Conservation (phyloP, 2,797 vertebrate species). For the Emydoidea blandingii region DNA sequence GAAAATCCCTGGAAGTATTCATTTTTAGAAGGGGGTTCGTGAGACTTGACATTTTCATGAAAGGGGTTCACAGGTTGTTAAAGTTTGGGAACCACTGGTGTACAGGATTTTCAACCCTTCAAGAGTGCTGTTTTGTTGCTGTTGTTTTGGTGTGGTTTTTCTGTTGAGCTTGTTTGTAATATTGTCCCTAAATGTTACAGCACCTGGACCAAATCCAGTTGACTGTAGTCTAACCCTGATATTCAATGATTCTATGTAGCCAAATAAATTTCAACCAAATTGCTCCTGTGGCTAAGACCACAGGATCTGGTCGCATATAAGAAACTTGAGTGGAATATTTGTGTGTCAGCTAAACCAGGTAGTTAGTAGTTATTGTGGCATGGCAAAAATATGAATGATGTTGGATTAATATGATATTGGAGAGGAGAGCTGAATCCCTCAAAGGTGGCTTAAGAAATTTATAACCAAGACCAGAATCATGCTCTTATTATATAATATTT, state of each 20-base stretch:
- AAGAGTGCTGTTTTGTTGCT: neutral
- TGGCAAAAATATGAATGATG: too few relatives aligned
- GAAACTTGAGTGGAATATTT: too few relatives aligned
- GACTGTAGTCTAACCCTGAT: neutral
- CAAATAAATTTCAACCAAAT: neutral
- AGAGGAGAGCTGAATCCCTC: conserved; percentile 1
- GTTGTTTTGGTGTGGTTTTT: neutral
- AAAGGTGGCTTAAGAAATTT: neutral
- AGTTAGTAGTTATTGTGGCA: too few relatives aligned
- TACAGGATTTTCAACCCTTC: neutral
- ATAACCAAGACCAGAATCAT: neutral
- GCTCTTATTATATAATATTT: neutral
- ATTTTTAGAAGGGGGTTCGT: too few relatives aligned
- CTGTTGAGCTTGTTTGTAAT: neutral
- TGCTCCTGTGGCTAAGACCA: neutral
- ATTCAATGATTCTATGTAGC: neutral
- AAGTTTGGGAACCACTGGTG: too few relatives aligned
- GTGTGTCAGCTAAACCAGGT: too few relatives aligned
- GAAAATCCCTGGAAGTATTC: too few relatives aligned
- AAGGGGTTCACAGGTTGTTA: too few relatives aligned
- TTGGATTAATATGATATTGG: neutral
- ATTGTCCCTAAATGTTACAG: neutral
- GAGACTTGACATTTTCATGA: too few relatives aligned
- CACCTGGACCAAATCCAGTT: neutral
- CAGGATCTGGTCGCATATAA: neutral